Base-by-base conservation (phyloP, 2,113 vertebrate species). In the Labrus mixtus region DNA sequence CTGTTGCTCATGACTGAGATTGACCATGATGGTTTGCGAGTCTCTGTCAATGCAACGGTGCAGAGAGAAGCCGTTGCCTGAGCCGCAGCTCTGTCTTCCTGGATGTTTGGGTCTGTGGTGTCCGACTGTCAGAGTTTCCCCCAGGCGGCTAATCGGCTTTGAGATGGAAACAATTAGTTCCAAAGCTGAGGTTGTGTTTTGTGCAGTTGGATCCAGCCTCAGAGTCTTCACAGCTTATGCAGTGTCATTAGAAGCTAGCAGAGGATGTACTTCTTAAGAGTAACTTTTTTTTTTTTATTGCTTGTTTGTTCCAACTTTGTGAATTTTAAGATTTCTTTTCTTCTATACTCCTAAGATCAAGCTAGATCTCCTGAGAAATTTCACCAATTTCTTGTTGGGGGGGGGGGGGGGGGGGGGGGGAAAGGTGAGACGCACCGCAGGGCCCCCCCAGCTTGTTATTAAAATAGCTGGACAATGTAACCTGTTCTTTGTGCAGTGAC, bases 141-240 rank as follows among this genome's bases (percentile, higher is more conserved):
- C 16, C 12, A 73, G 85, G 83, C 81, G 79, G 83, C 84, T 90
- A 88, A 91, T 91, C 89, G 73, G 76, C 89, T 87, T 81, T 83
- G 82, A 92, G 90, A 93, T 90, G 86, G 90, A 93, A 92, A 92
- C 85, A 87, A 84, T 89, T 91, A 81, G 89, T 87, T 89, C 78
- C 81, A 75, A 82, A 72, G 67, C 66, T 82, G 81, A 84, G 73
- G 79, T 85, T 78, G 79, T 79, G 53, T 65, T 75, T 72, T 85
- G 60, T 84, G 70, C 53, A 66, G 61, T 55, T 73, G 54, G 59
- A 79, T 66, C 72, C 29, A 62, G 80, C 69, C 76, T 76, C 39
- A 8, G 36, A 72, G 43, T 76, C 53, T 48, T 50, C 55, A 22
- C 46, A 39, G 62, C 57, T 75, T 79, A 66, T 75, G 67, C 73